These are phyloP conservation scores for Rhyzopertha dominica DNA, from an alignment of 1,140 invertebrate genomes.

Conservation along the genomic window DNA sequence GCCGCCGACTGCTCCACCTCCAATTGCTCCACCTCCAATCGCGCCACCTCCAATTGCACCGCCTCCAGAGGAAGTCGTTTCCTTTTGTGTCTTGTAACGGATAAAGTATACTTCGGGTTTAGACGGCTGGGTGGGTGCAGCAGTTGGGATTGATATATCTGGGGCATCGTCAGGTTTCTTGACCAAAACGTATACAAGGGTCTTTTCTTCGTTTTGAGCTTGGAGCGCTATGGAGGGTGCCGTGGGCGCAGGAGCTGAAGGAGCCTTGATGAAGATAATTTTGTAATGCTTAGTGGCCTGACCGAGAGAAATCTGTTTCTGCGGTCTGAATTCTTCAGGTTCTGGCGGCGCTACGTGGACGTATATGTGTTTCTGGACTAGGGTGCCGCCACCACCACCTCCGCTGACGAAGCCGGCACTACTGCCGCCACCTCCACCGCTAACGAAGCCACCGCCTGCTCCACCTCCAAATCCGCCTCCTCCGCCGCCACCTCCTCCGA, in stretches of 20 bases:
- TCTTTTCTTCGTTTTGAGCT: constrained; percentile 79
- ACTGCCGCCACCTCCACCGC: constrained; percentile 15
- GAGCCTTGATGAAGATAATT: constrained; percentile 86
- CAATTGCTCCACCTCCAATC: constrained; percentile 37
- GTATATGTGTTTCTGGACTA: constrained; percentile 74
- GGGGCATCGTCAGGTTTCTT: constrained; percentile 78
- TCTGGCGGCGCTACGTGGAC: constrained; percentile 67
- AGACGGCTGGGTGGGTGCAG: constrained; percentile 70
- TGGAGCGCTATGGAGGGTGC: constrained; percentile 58
- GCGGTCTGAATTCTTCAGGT: constrained; percentile 58
- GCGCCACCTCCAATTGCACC: constrained; percentile 45
- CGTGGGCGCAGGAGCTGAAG: constrained; percentile 67
- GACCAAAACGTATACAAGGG: constrained; percentile 82
- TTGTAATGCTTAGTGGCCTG: constrained; percentile 80
- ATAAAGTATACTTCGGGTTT: constrained; percentile 88
- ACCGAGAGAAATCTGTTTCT: constrained; percentile 50
- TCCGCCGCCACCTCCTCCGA: constrained; percentile 9
- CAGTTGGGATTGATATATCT: constrained; percentile 68
- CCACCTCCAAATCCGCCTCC: constrained; percentile 25
- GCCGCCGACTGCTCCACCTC: constrained; percentile 27
- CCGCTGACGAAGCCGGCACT: constrained; percentile 9
- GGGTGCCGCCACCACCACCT: constrained; percentile 21
- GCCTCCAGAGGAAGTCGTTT: constrained; percentile 54
- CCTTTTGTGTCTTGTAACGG: constrained; percentile 78
- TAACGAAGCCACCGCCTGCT: constrained; percentile 22